phyloP scores from a whole-genome alignment of 2,113 vertebrate species.

The Psophia crepitans region DNA sequence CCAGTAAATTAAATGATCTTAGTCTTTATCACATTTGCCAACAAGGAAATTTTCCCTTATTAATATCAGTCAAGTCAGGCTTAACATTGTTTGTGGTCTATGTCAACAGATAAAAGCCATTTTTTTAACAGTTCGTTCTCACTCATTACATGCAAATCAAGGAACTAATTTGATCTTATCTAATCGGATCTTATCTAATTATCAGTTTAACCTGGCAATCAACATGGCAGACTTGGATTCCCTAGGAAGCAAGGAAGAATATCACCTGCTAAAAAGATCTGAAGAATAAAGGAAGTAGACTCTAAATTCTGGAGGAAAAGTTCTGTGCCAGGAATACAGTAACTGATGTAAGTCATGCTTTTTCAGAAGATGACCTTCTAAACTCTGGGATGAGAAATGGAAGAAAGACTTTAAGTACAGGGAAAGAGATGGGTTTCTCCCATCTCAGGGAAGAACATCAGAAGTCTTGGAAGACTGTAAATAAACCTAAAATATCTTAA shows the following conservation, averaged over 20 bases:
- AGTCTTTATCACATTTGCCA: background rate
- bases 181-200: background rate
- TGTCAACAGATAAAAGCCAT: background rate
- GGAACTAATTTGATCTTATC: background rate
- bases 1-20: background rate
- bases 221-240: background rate
- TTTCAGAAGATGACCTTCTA: background rate
- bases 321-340: background rate
- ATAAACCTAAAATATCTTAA: background rate
- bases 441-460: background rate
- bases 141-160: background rate
- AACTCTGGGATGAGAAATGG: rapidly evolving
- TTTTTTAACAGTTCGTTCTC: background rate
- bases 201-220: background rate
- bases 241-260: background rate
- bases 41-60: background rate
- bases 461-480: background rate
- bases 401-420: background rate
- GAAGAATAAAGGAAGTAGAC: background rate
- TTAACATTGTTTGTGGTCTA: background rate
- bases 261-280: background rate
- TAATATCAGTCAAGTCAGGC: background rate
- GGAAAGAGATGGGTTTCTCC: background rate
- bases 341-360: background rate
- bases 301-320: background rate